Conservation (phyloP, 2,888 invertebrate species). For the Ephialtes manifestator region DNA sequence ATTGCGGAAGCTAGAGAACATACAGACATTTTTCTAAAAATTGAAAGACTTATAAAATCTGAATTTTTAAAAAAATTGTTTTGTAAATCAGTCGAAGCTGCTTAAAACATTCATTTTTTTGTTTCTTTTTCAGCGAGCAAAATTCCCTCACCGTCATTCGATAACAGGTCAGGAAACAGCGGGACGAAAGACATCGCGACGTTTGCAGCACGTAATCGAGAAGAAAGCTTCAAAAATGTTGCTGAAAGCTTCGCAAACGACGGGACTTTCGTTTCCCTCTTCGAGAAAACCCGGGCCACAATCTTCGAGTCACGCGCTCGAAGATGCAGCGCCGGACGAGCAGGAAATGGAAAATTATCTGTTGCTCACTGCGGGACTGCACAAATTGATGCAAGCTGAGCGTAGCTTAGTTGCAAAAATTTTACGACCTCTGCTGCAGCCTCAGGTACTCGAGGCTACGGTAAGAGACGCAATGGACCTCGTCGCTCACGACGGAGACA, state of each 20-base stretch:
- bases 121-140: conserved; percentile 87
- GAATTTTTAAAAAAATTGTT: too few species aligned
- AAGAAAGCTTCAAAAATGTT: conserved; percentile 94
- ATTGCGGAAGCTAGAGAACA: too few species aligned
- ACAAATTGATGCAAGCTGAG: conserved; percentile 95
- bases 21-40: too few species aligned
- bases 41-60: too few species aligned
- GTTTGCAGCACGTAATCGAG: conserved; percentile 91
- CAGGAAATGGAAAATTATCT: conserved; percentile 95
- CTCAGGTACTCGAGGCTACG: conserved; percentile 93
- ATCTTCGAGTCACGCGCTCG: conserved; percentile 79
- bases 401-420: conserved; percentile 93
- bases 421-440: conserved; percentile 93
- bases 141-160: conserved; percentile 89
- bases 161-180: conserved; percentile 89
- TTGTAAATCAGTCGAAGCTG: too few species aligned
- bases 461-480: conserved; percentile 94
- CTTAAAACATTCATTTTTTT: background rate
- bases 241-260: conserved; percentile 94
- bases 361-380: conserved; percentile 93
- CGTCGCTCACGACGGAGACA: conserved; percentile 95
- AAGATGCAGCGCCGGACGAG: conserved; percentile 88
- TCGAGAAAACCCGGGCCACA: conserved; percentile 87
- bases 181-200: conserved; percentile 92
- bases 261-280: conserved; percentile 91